Evolutionary conservation across 2,113 vertebrate genomes (phyloP).

Genomic region (Campylorhamphus procurvoides): DNA sequence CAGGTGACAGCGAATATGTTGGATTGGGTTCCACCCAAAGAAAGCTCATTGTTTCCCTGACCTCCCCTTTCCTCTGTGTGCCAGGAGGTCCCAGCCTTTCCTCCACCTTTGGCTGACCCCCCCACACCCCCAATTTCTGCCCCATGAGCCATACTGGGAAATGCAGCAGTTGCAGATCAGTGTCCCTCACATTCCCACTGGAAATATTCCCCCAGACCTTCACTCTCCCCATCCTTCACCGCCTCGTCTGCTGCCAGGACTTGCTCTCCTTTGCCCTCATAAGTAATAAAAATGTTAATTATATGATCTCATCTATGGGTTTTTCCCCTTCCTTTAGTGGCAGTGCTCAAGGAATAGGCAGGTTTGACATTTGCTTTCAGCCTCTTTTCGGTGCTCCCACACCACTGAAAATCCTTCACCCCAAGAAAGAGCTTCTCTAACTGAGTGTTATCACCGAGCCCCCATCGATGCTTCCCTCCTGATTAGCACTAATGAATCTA

Average conservation of each 20-base stretch:
- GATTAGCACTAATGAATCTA: constrained; percentile 67
- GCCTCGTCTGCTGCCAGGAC: neutral
- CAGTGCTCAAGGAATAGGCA: neutral
- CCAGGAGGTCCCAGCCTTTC: neutral
- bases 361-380: constrained; percentile 39
- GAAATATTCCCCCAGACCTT: neutral
- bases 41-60: neutral
- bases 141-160: no score
- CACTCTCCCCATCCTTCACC: neutral
- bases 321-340: neutral
- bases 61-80: neutral
- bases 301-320: neutral
- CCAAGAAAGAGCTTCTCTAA: neutral
- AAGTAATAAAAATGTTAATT: neutral
- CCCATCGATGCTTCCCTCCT: constrained; percentile 28
- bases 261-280: neutral
- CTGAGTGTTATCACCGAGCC: neutral
- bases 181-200: neutral
- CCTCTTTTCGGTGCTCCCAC: neutral
- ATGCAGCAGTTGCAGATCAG: neutral
- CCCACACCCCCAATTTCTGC: neutral
- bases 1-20: neutral
- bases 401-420: neutral
- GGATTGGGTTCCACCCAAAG: neutral
- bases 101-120: neutral